Evolutionary conservation across 2,113 vertebrate species (phyloP).

Genomic region (Sturnira hondurensis): DNA sequence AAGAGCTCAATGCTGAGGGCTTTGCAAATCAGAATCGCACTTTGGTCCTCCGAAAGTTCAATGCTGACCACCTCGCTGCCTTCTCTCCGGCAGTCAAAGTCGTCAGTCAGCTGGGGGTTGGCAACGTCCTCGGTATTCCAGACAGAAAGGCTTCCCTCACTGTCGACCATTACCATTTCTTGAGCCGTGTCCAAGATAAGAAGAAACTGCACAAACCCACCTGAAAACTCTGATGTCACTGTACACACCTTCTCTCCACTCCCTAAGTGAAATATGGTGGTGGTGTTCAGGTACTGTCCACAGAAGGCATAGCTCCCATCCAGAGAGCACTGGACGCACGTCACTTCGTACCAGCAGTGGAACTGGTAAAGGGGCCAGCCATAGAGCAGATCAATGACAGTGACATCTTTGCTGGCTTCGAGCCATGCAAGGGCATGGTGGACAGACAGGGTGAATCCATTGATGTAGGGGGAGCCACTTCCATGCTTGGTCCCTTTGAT

Average conservation of each 20-base stretch:
- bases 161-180: constrained; percentile 99
- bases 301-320: constrained; percentile 97
- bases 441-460: constrained; percentile 94
- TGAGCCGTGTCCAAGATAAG: constrained; percentile 92
- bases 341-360: constrained; percentile 99
- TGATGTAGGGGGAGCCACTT: constrained; percentile 91
- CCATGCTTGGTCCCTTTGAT: constrained; percentile 95
- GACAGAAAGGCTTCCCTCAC: constrained; percentile 94
- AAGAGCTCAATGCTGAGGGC: constrained; percentile 95
- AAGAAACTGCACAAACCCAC: constrained; percentile 97
- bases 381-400: constrained; percentile 94
- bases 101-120: constrained; percentile 93
- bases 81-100: constrained; percentile 95
- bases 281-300: constrained; percentile 95
- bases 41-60: constrained; percentile 97
- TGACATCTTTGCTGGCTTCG: constrained; percentile 97
- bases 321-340: constrained; percentile 95
- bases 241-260: constrained; percentile 96
- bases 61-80: constrained; percentile 95
- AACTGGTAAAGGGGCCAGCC: constrained; percentile 99
- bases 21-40: constrained; percentile 96
- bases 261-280: constrained; percentile 94
- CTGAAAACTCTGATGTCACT: constrained; percentile 95
- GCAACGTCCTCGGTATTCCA: constrained; percentile 96
- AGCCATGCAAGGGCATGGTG: constrained; percentile 98